Conservation (phyloP, 2,888 invertebrate species). For the Limnephilus rhombicus region DNA sequence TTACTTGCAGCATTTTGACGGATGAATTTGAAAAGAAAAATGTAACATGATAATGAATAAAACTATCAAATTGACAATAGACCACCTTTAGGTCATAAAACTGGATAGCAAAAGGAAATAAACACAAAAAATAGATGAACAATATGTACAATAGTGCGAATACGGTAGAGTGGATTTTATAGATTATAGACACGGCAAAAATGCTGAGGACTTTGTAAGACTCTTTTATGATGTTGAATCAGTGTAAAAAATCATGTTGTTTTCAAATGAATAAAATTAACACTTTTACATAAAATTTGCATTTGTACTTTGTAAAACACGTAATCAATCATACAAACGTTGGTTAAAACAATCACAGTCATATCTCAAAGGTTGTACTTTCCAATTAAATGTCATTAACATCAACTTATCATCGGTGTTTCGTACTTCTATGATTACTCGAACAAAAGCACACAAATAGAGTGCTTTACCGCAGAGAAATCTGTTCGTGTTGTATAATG, state of each 20-base stretch:
- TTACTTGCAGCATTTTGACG: neutral
- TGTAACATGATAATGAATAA: neutral
- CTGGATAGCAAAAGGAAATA: neutral
- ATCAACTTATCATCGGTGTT: neutral
- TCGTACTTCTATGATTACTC: neutral
- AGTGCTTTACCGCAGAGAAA: slow-evolving; percentile 7
- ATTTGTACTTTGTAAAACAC: neutral
- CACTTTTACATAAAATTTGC: neutral
- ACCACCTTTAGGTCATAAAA: neutral
- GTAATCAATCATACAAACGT: neutral
- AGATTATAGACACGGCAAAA: no score
- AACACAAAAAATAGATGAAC: neutral
- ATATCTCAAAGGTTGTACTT: slow-evolving; percentile 6
- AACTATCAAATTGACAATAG: neutral
- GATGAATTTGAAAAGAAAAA: neutral
- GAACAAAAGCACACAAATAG: slow-evolving; percentile 9
- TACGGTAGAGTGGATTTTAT: neutral
- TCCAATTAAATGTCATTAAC: slow-evolving; percentile 14
- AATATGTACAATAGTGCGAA: neutral
- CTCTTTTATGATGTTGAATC: neutral
- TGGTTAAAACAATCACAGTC: neutral
- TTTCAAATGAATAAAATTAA: neutral
- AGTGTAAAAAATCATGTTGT: neutral
- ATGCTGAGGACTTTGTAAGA: no score
- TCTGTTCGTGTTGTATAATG: slow-evolving; percentile 5